phyloP scores from a whole-genome alignment of 2,113 vertebrate species.

The Tauraco erythrolophus region DNA sequence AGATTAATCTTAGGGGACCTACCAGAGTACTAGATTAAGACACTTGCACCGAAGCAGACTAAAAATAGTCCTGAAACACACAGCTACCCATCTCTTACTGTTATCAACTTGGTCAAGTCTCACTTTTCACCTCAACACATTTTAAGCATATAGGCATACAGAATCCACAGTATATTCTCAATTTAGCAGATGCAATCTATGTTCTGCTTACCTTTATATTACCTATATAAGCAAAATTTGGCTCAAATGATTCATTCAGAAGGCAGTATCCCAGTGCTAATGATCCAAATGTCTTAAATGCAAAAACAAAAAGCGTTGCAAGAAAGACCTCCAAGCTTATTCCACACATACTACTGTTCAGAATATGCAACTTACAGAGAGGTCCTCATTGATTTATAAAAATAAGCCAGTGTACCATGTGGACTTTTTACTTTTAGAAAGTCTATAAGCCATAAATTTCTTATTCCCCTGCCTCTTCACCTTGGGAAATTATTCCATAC shows the following conservation, averaged over 20 bases:
- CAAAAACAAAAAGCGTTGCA: background rate
- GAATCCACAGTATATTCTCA: background rate
- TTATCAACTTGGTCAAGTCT: fast-evolving
- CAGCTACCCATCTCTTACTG: background rate
- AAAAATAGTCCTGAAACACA: background rate
- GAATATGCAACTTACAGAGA: background rate
- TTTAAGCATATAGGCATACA: background rate
- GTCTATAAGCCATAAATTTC: background rate
- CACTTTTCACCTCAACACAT: background rate
- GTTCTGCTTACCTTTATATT: background rate
- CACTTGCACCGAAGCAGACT: background rate
- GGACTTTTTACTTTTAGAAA: background rate
- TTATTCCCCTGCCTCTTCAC: background rate
- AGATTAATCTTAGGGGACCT: background rate
- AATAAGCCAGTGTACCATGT: background rate
- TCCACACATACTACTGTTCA: fast-evolving
- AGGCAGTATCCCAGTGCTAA: background rate
- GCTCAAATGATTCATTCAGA: background rate
- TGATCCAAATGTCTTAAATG: background rate
- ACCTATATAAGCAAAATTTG: background rate
- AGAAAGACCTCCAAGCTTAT: background rate
- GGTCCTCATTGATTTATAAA: background rate
- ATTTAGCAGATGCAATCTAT: background rate
- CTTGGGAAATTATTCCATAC: background rate
- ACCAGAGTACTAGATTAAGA: background rate